Conservation (phyloP, 2,113 vertebrate genomes). For the Lynx canadensis region DNA sequence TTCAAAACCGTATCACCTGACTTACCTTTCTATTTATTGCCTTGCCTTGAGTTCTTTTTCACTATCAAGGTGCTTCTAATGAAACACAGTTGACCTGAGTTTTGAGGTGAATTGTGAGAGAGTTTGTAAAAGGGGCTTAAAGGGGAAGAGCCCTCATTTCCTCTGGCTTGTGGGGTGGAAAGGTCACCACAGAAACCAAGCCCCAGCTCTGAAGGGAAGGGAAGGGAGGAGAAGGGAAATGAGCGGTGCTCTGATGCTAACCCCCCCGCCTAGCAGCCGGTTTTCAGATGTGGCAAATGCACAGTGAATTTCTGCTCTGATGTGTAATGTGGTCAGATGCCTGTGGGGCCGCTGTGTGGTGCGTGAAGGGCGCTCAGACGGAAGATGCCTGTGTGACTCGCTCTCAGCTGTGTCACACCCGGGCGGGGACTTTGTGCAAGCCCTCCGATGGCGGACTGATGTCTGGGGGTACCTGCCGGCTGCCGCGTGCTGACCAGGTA, state of each 20-base stretch:
- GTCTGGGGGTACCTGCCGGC: fast-evolving
- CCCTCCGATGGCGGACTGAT: neutral
- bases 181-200: neutral
- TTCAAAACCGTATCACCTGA: conserved; percentile 78
- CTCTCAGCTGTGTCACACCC: neutral
- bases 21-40: conserved; percentile 78
- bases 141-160: conserved; percentile 48
- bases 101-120: conserved; percentile 61
- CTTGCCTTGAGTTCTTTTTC: conserved; percentile 65
- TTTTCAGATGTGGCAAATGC: neutral
- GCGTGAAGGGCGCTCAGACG: too few species aligned
- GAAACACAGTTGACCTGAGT: conserved; percentile 53
- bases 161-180: neutral
- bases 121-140: conserved; percentile 11
- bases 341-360: fast-evolving
- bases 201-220: neutral
- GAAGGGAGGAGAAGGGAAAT: neutral
- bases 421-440: neutral
- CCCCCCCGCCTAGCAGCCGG: neutral
- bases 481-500: neutral
- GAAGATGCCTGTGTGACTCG: neutral
- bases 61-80: conserved; percentile 66
- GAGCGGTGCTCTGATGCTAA: neutral
- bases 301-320: neutral
- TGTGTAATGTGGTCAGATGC: fast-evolving